phyloP scores from a whole-genome alignment of 2,113 vertebrate species.

The Caloenas nicobarica region DNA sequence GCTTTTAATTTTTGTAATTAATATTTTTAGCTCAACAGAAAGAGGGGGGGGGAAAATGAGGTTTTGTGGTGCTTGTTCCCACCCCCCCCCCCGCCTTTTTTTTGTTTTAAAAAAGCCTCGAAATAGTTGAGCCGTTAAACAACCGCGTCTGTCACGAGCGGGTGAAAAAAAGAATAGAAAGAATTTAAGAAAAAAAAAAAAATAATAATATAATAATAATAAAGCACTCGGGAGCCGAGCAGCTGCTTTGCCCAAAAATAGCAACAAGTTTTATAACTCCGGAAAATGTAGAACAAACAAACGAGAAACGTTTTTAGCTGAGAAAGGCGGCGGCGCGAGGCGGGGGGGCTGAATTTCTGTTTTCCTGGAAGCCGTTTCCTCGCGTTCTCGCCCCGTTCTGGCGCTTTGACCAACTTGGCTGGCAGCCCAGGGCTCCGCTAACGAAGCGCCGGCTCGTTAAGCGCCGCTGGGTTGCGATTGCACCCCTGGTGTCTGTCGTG shows the following conservation, averaged over 20 bases:
- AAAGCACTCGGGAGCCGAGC: neutral
- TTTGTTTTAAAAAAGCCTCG: neutral
- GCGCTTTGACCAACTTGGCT: constrained; percentile 55
- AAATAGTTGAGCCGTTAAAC: neutral
- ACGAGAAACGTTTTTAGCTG: constrained; percentile 11
- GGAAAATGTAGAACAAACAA: constrained; percentile 70
- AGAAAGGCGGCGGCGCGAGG: neutral
- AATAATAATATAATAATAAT: neutral
- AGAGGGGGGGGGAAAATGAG: too few species aligned
- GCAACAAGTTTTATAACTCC: constrained; percentile 66
- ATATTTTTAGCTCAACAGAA: neutral
- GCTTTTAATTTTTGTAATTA: neutral
- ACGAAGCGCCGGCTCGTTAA: neutral
- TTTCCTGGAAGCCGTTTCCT: constrained; percentile 64
- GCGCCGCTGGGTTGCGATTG: neutral
- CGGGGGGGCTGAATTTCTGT: neutral
- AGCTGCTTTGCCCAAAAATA: constrained; percentile 70
- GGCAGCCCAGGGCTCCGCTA: neutral
- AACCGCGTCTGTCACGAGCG: too few species aligned
- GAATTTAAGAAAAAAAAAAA: neutral
- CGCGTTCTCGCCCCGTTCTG: neutral
- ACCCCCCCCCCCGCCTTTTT: neutral
- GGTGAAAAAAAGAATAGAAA: neutral
- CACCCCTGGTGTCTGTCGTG: too few species aligned
- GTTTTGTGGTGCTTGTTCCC: neutral